Percentiles rank a stretch among this genome's conserved stretches.
phyloP scores from a whole-genome alignment of 1,140 invertebrate genomes.

The Parapsyche elsis region DNA sequence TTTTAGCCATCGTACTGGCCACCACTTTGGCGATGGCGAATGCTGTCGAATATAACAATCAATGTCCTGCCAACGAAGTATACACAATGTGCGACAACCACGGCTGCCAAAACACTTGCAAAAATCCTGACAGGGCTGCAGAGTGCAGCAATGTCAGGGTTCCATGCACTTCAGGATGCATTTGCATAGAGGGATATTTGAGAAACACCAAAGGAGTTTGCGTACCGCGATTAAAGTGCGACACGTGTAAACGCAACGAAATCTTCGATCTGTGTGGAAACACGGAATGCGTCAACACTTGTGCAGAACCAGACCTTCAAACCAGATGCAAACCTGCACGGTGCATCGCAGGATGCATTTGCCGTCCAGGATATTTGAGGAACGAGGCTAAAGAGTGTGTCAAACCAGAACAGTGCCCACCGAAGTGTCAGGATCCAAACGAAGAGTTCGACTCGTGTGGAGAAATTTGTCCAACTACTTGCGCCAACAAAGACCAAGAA shows the following conservation, averaged over 20 bases:
- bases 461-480: slow-evolving; percentile 46
- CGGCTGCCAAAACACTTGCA: slow-evolving; percentile 44
- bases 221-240: background rate
- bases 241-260: slow-evolving; percentile 9
- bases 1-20: background rate
- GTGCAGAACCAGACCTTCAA: slow-evolving; percentile 12
- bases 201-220: slow-evolving; percentile 31
- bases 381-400: slow-evolving; percentile 13
- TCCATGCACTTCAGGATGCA: slow-evolving; percentile 34
- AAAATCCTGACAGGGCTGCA: slow-evolving; percentile 4
- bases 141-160: slow-evolving; percentile 25
- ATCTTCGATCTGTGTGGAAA: slow-evolving; percentile 36
- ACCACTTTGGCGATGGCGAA: background rate
- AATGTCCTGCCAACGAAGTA: slow-evolving; percentile 30
- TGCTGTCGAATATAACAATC: background rate
- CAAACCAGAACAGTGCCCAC: background rate
- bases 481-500: background rate
- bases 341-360: slow-evolving; percentile 14
- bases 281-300: slow-evolving; percentile 47
- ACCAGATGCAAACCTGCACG: background rate
- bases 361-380: slow-evolving; percentile 21
- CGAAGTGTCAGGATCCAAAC: too few relatives aligned
- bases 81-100: slow-evolving; percentile 39
- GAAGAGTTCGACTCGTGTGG: slow-evolving; percentile 37
- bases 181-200: slow-evolving; percentile 1